These are phyloP conservation scores for Fragum fragum DNA, from an alignment of 2,888 invertebrate species.

Conservation along the genomic window DNA sequence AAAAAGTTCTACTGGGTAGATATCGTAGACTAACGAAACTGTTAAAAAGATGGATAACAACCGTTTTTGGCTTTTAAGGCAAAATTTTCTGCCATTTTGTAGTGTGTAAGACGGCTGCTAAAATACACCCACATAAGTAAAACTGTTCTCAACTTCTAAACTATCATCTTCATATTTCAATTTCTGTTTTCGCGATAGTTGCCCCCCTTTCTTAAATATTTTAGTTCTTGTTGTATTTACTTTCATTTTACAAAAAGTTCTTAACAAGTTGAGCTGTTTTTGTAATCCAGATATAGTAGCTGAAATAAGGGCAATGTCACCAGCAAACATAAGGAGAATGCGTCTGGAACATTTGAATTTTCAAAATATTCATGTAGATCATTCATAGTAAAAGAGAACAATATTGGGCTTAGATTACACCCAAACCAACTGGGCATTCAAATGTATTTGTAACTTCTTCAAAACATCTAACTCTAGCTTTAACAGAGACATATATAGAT, in stretches of 20 bases:
- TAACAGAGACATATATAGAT: not conserved
- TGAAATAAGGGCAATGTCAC: not conserved
- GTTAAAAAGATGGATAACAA: not conserved
- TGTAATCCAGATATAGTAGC: not conserved
- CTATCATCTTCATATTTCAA: not conserved
- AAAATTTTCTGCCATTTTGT: not conserved
- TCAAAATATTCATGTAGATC: not conserved
- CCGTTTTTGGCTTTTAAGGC: not conserved
- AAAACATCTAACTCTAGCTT: not conserved
- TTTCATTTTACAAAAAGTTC: not conserved
- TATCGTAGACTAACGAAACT: not conserved
- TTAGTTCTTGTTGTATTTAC: not conserved
- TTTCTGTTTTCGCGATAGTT: not conserved
- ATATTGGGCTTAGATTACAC: not conserved
- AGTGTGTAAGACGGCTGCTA: not conserved
- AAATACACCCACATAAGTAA: not conserved
- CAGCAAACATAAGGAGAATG: not conserved
- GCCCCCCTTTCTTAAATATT: not conserved
- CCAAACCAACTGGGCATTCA: constrained; percentile 5
- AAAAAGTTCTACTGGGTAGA: not conserved
- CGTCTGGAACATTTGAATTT: not conserved
- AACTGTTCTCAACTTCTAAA: not conserved
- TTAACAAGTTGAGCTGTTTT: not conserved
- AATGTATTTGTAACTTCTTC: not conserved
- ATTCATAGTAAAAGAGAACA: not conserved